Conservation (phyloP, 2,888 invertebrate species). For the Pollenia labialis region DNA sequence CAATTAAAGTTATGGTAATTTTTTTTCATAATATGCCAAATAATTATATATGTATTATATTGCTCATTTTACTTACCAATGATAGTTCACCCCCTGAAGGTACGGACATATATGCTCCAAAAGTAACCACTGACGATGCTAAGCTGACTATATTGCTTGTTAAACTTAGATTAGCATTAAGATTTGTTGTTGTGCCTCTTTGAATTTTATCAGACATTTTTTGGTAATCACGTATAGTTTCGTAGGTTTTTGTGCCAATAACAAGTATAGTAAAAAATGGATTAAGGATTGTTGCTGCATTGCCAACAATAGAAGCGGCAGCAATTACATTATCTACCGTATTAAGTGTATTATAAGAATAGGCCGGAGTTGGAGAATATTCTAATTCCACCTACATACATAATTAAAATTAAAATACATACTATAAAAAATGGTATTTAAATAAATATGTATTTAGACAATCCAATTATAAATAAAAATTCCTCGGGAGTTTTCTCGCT, state of each 20-base stretch:
- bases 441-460: too few species aligned
- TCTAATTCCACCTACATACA: conserved; percentile 75
- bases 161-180: conserved; percentile 60
- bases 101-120: conserved; percentile 75
- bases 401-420: not conserved
- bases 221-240: conserved; percentile 52
- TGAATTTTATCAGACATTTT: conserved; percentile 43
- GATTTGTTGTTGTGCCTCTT: conserved; percentile 58
- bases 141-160: conserved; percentile 45
- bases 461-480: too few species aligned
- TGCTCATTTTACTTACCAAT: conserved; percentile 36
- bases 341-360: conserved; percentile 2
- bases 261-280: conserved; percentile 27
- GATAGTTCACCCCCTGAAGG: conserved; percentile 68
- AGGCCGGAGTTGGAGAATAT: conserved; percentile 76
- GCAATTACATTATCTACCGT: conserved; percentile 42
- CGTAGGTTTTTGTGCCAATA: conserved; percentile 51
- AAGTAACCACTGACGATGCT: conserved; percentile 74
- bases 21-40: too few species aligned
- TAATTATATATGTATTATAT: too few species aligned
- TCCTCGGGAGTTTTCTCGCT: too few species aligned
- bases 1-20: too few species aligned
- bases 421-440: too few species aligned
- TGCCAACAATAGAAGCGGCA: conserved; percentile 27
- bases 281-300: conserved; percentile 24